These are phyloP conservation scores for Galago senegalensis DNA, from an alignment of 2,797 vertebrate species.

Conservation along the genomic window DNA sequence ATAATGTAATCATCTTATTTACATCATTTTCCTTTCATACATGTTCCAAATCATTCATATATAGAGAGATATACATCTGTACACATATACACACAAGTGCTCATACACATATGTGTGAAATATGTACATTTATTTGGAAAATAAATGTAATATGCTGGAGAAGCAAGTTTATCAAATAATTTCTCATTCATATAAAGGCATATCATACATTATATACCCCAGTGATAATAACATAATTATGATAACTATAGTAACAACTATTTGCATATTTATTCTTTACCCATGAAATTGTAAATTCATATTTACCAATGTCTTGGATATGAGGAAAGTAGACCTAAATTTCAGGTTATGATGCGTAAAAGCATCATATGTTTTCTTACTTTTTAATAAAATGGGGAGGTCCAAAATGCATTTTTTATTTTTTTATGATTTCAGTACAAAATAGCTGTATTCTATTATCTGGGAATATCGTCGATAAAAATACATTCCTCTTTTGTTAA, in stretches of 20 bases:
- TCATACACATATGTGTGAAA: background rate
- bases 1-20: background rate
- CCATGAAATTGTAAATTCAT: background rate
- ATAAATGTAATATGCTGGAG: background rate
- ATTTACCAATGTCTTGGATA: background rate
- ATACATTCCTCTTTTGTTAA: background rate
- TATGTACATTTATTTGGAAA: background rate
- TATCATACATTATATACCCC: background rate
- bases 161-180: background rate
- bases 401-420: background rate
- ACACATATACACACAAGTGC: too few relatives aligned
- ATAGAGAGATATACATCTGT: background rate
- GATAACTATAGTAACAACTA: background rate
- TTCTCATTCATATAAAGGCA: background rate
- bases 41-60: background rate
- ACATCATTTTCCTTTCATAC: background rate
- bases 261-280: background rate
- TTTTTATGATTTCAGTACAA: background rate
- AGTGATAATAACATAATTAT: background rate
- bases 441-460: background rate
- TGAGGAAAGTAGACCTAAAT: background rate
- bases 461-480: background rate
- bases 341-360: background rate
- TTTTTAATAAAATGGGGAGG: background rate
- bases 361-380: background rate